Conservation (phyloP, 37 sponge, comb jelly and placozoan species). For the Eunapius fragilis region DNA sequence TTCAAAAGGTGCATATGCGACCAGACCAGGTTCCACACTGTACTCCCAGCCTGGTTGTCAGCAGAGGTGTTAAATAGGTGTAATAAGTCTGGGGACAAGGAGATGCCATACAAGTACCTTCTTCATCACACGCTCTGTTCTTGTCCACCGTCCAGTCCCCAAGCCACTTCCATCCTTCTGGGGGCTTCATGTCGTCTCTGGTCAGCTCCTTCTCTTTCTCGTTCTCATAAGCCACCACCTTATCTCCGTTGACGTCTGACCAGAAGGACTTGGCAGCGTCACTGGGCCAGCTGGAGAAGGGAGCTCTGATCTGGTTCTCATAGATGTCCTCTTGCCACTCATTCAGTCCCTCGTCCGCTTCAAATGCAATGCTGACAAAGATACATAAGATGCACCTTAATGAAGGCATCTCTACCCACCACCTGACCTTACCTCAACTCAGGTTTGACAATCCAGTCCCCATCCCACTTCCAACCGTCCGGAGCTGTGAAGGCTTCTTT, state of each 20-base stretch:
- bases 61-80: no score
- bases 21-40: conserved; percentile 69
- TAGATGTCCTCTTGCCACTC: conserved; percentile 44
- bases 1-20: conserved; percentile 75
- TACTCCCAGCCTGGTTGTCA: conserved; percentile 87
- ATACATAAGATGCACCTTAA: background rate
- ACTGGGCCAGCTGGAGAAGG: no score
- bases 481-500: conserved; percentile 57
- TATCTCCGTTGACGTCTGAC: no score
- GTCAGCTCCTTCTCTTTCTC: conserved; percentile 6
- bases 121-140: conserved; percentile 50
- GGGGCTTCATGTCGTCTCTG: conserved; percentile 32
- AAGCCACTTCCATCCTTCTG: conserved; percentile 61
- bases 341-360: conserved; percentile 18
- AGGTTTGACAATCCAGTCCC: conserved; percentile 62
- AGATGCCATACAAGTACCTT: background rate
- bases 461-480: conserved; percentile 67
- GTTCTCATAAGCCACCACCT: no score
- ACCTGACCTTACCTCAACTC: conserved; percentile 34
- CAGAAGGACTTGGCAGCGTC: no score
- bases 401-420: no score
- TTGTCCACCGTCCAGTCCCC: conserved; percentile 45
- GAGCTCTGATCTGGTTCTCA: conserved; percentile 41
- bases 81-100: no score
- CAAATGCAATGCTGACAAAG: conserved; percentile 13